Evolutionary conservation across 2,113 vertebrate species (phyloP), one percentile per base, ranked within the genome.

Genomic region (Ramphastos sulfuratus): DNA sequence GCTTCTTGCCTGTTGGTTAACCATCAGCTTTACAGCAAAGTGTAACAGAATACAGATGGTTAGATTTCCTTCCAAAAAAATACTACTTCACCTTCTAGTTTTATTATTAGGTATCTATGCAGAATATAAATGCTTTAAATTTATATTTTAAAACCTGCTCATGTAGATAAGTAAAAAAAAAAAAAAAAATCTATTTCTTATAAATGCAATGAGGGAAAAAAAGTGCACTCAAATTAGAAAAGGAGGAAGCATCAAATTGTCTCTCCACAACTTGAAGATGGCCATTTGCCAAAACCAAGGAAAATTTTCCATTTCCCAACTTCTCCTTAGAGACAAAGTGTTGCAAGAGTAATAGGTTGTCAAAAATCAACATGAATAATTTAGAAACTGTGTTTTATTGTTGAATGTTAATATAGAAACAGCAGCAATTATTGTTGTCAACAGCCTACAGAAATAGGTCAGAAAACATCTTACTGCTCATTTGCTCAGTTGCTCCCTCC

Each of bases 291-390:
- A 90, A 82, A 92, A 80, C 17, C 46, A 58, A 79, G 56, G 27
- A 54, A 71, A 80, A 64, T 39, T 48, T 80, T 74, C 46, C 44
- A 79, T 60, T 30, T 23, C 46, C 28, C 46, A 28, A 20, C 65
- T 77, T 48, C 20, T 81, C 64, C n/a, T 37, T 50, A 46, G 58
- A 83, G 56, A 75, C 3, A 58, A 33, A 52, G 30, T 4, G 13
- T 80, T 1, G 0, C 60, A 54, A 63, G 64, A 83, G 12, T 50
- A 74, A 59, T 21, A 75, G 5, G 28, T 35, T 76, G 70, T 84
- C 76, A 94, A 79, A 79, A 91, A 63, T 64, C 33, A 67, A 88
- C n/a, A 76, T 50, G n/a, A 87, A 83, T 84, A 88, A 91, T 83
- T 89, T 48, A 82, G 33, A 89, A 87, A 73, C 15, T 37, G 15